Evolutionary conservation across 2,113 vertebrate genomes (phyloP).

Genomic region (Oryzias celebensis): DNA sequence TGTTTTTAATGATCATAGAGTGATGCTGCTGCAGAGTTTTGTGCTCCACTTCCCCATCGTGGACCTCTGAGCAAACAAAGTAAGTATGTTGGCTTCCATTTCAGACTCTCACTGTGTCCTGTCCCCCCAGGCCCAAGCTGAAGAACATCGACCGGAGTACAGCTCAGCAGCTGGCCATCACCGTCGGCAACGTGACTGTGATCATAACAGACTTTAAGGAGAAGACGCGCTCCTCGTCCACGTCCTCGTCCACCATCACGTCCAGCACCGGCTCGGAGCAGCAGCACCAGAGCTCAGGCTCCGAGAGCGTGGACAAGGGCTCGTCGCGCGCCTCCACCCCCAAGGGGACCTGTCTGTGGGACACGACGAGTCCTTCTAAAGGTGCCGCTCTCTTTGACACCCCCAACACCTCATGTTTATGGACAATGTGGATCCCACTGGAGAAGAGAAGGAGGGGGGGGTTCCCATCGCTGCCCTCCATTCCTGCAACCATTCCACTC

Average conservation of each 20-base stretch:
- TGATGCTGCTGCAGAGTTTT: no score
- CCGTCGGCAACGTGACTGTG: constrained; percentile 98
- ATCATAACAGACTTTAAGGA: constrained; percentile 99
- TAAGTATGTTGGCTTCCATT: neutral
- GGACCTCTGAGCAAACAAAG: no score
- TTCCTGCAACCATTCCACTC: constrained; percentile 47
- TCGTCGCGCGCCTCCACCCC: constrained; percentile 97
- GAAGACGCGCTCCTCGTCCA: constrained; percentile 98
- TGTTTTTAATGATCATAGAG: no score
- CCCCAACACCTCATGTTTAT: constrained; percentile 49
- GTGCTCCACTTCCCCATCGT: no score
- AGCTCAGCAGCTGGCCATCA: constrained; percentile 96
- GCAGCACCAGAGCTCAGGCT: constrained; percentile 99
- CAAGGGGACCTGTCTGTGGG: constrained; percentile 93
- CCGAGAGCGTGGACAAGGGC: constrained; percentile 99
- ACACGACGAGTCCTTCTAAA: constrained; percentile 98
- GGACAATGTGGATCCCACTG: constrained; percentile 62
- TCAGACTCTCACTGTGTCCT: neutral
- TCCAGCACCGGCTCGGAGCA: constrained; percentile 96
- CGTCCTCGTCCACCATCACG: constrained; percentile 97
- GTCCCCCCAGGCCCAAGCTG: constrained; percentile 87
- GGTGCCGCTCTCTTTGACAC: constrained; percentile 8
- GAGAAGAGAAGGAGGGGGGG: constrained; percentile 49
- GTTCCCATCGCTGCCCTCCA: constrained; percentile 46
- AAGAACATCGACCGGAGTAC: constrained; percentile 99